Conservation (phyloP, 1,140 invertebrate species). For the Lerema accius region DNA sequence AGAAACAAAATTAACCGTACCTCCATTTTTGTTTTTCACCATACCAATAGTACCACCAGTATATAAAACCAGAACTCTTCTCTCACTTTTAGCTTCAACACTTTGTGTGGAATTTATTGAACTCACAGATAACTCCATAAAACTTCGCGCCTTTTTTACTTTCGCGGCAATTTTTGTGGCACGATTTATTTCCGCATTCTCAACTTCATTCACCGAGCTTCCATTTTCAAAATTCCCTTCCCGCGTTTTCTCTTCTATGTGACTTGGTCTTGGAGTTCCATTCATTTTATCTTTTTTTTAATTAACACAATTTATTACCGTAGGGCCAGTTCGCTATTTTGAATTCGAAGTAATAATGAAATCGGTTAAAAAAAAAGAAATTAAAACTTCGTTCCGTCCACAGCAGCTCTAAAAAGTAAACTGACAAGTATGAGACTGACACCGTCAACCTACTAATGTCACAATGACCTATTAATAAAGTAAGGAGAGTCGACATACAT, state of each 20-base stretch:
- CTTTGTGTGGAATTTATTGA: slow-evolving; percentile 47
- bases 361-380: not conserved
- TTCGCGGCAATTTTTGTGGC: slow-evolving; percentile 51
- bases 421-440: slow-evolving; percentile 5
- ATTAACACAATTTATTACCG: too few relatives aligned
- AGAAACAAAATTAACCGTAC: too few relatives aligned
- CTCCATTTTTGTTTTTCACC: slow-evolving; percentile 88
- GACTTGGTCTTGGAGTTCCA: not conserved
- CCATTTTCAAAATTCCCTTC: slow-evolving; percentile 10
- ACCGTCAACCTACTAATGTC: not conserved
- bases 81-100: slow-evolving; percentile 66
- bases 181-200: not conserved
- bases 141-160: slow-evolving; percentile 60
- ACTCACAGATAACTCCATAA: slow-evolving; percentile 51
- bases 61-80: slow-evolving; percentile 90
- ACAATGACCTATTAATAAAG: slow-evolving; percentile 13
- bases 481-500: not conserved
- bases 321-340: too few relatives aligned
- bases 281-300: slow-evolving; percentile 23
- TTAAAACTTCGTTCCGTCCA: slow-evolving; percentile 2
- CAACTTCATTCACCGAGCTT: not conserved
- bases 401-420: slow-evolving; percentile 8
- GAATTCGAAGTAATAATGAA: too few relatives aligned
- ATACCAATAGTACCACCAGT: slow-evolving; percentile 96
- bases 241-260: slow-evolving; percentile 29